Base-by-base conservation (phyloP, 2,797 vertebrate species). In the Emys orbicularis region DNA sequence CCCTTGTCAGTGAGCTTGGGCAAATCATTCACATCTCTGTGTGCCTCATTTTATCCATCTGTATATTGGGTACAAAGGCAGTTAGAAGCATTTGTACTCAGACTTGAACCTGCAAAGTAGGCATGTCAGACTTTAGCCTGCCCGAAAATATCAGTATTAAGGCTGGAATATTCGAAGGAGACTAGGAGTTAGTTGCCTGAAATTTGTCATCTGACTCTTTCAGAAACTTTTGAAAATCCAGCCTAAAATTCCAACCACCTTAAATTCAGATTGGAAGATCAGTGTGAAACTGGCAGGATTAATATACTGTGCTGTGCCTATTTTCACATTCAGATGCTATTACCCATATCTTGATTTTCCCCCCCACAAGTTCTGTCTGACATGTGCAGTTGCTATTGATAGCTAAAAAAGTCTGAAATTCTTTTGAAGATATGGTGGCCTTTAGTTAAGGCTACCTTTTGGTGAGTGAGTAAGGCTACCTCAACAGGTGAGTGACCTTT, bases 71-170 rank as follows among this genome's bases (percentile, higher is more conserved):
- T 79, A n/a, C 56, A 44, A 50, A 47, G 25, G 56, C 34, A 37
- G 23, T 52, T n/a, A 0, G 3, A 72, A 57, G 23, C 0, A 2
- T 52, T 80, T 53, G 23, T n/a, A 52, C 57, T 47, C 19, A 29
- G 56, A n/a, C 49, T 52, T n/a, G 34, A 53, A 23, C 79, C 79
- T 80, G 74, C 50, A 80, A 80, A 37, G 6, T 16, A 16, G 74
- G 12, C 23, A 47, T 47, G 3, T 16, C 49, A 37, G 50, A 34
- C 34, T 23, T 80, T 29, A 3, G 34, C 19, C 57, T 53, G 72
- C 9, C 31, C 11, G 12, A n/a, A 10, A 79, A 47, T n/a, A 0
- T 1, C 19, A 3, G 3, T 1, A 44, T 5, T 83, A 79, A 37
- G 23, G 44, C 31, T 53, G 61, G 12, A 27, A 37, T 83, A 25